Evolutionary conservation across 1,140 invertebrate species (phyloP), one percentile per base, ranked within the genome.

Genomic region (Ridgeia piscesae): DNA sequence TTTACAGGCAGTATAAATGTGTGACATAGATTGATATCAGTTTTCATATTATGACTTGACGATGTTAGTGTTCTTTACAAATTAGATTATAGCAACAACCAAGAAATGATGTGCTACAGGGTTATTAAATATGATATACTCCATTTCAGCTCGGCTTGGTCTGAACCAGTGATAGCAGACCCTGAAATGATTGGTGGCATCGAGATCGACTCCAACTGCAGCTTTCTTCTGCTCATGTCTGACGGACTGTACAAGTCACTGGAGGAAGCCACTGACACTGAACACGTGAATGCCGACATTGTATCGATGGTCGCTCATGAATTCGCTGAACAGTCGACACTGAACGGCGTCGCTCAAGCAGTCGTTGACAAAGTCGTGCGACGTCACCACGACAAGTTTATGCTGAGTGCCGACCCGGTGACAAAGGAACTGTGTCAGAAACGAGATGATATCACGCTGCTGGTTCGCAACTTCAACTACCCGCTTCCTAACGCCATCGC

Each of bases 381-480:
- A 91, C 97, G 98, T 92, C 98, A 99, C 95, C 97, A 98, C 93
- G 98, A 98, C 92, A 97, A 97, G 92, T 98, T 97, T 94, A 97
- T 98, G 94, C 94, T 50, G 91, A 94, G 35, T 92, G 94, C 93
- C 58, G 93, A 94, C 33, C 92, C 94, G 88, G 77, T 92, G 34
- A 34, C 58, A 31, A 95, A 95, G 92, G 91, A 89, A 42, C 77
- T 94, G 31, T 96, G 96, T 92, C 95, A 96, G 33, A 97, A 97
- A 94, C 95, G 97, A 89, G 97, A 98, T 93, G 98, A 98, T 94
- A 98, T 99, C 93, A 98, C 98, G 0, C 96, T 99, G 9, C 94
- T 99, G 0, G 97, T 99, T 89, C 96, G 98, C 88, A 98, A 98
- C 95, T 98, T 99, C 94, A 98, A 98, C 95, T 98, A 97, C 94